Conservation (phyloP, 2,113 vertebrate species). For the Melanerpes aurifrons region DNA sequence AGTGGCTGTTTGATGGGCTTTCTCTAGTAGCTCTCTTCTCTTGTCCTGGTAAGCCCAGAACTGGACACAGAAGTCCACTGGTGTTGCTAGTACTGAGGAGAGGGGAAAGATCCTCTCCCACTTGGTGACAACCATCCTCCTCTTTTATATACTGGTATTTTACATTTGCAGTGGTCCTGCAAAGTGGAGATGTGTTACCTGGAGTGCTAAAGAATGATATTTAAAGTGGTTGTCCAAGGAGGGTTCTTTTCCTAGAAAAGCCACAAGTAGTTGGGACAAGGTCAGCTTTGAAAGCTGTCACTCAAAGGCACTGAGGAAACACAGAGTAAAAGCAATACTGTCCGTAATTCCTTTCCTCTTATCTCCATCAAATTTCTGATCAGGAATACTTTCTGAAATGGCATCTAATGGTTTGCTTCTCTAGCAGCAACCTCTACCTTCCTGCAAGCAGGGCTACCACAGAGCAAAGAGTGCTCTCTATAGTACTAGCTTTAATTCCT, state of each 20-base stretch:
- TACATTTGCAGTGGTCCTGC: not conserved
- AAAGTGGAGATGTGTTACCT: not conserved
- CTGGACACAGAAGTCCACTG: not conserved
- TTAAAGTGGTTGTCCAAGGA: not conserved
- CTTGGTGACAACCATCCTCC: not conserved
- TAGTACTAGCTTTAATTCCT: not conserved
- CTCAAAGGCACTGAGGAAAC: not conserved
- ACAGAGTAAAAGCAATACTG: not conserved
- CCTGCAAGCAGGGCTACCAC: not conserved
- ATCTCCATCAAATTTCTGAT: not conserved
- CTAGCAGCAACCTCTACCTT: not conserved
- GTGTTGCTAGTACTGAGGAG: not conserved
- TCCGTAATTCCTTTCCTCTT: not conserved
- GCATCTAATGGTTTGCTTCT: not conserved
- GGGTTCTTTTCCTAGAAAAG: not conserved
- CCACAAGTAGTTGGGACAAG: not conserved
- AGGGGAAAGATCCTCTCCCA: not conserved
- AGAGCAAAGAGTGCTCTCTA: not conserved
- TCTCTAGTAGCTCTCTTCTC: not conserved
- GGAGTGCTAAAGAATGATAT: not conserved
- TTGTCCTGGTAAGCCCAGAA: not conserved
- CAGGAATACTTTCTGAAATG: not conserved
- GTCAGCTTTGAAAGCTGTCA: not conserved
- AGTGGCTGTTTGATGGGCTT: not conserved
- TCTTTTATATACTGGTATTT: not conserved